Base-by-base conservation (phyloP, 2,888 invertebrate species). In the Eledona agricola region DNA sequence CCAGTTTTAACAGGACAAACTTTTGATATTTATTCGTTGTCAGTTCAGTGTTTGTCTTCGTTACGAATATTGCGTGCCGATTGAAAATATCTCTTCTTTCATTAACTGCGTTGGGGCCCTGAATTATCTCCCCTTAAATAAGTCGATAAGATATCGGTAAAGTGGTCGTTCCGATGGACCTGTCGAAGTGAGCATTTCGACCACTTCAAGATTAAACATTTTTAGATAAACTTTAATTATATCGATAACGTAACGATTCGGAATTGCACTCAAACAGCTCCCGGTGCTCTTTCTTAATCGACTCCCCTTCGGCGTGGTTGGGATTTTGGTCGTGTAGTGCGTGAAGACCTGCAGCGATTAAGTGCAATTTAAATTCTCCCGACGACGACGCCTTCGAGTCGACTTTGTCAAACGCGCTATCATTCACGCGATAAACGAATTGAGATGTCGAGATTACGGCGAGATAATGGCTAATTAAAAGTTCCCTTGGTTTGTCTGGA, bases 181-280 rank as follows among this genome's bases (percentile, higher is more conserved):
- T 55, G 49, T 52, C 46, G 42, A 35, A 38, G 31, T 20, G 37
- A 17, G 22, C 52, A 40, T 38, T 46, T 37, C 32, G 40, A 42
- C 46, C 43, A 13, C 22, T 51, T 49, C 19, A 51, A 55, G 53
- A 58, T 55, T 57, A 40, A 51, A 55, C 55, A 50, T 52, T 58
- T 58, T 52, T 46, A 58, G 58, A 58, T 58, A 58, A 55, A 58
- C 25, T 51, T 58, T 58, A 55, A 58, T 58, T 55, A 53, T 55
- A 55, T 46, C 50, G 58, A 58, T 58, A 58, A 58, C 25, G 46
- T 42, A 40, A 49, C 34, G 47, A 57, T 57, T 54, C 45, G 56
- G 54, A 59, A 59, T 59, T 54, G 56, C 58, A 54, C 56, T 59
- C 51, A 40, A 51, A 51, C 28, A 45, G 35, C 28, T 34, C 15